These are phyloP conservation scores for Characodon lateralis DNA, from an alignment of 2,797 vertebrate species.

Conservation along the genomic window DNA sequence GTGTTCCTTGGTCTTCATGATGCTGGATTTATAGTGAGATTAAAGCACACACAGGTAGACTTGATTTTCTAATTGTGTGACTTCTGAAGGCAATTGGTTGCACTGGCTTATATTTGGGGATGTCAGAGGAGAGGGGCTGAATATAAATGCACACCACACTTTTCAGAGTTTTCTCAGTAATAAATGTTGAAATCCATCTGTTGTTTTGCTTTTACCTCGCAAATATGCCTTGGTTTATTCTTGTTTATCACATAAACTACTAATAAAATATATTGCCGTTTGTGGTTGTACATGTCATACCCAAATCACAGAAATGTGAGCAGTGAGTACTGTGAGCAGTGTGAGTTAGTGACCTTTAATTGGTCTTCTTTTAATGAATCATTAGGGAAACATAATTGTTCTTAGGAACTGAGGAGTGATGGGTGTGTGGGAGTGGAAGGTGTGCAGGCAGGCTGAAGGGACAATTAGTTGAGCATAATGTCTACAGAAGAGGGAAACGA, in stretches of 20 bases:
- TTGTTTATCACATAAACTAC: neutral
- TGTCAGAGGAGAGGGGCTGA: too few species aligned
- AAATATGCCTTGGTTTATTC: too few species aligned
- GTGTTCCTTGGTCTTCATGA: neutral
- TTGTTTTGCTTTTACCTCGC: neutral
- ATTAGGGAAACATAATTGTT: constrained; percentile 9
- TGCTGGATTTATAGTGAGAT: neutral
- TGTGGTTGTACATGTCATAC: neutral
- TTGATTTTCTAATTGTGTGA: too few species aligned
- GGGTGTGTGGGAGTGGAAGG: constrained; percentile 1
- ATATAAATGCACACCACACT: too few species aligned
- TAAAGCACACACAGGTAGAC: too few species aligned
- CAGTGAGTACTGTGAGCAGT: constrained; percentile 2
- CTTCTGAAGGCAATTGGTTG: too few species aligned
- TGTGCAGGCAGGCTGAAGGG: neutral
- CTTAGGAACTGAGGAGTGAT: neutral
- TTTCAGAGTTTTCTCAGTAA: neutral
- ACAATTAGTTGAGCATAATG: constrained; percentile 10
- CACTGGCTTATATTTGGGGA: too few species aligned
- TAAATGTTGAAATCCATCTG: neutral
- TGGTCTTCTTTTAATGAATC: constrained; percentile 8
- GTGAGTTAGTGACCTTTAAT: constrained; percentile 14
- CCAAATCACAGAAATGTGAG: constrained; percentile 1
- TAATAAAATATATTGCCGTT: neutral
- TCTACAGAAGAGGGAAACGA: constrained; percentile 7